Conservation (phyloP, 2,113 vertebrate genomes). For the Tachysurus vachellii region DNA sequence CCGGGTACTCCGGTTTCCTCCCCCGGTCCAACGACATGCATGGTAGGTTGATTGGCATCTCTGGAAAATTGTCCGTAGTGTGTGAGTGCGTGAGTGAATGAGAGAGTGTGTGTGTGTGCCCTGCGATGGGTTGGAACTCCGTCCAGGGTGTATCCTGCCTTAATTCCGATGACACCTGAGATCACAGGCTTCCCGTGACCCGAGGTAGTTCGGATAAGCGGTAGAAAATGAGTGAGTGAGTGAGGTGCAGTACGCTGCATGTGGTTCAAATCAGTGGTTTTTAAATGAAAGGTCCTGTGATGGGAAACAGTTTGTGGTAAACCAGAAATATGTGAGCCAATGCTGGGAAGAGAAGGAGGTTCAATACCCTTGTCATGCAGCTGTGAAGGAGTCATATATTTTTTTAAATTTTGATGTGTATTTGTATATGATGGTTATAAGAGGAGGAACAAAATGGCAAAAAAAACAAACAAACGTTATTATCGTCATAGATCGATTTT, state of each 20-base stretch:
- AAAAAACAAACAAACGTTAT: background rate
- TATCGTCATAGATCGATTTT: background rate
- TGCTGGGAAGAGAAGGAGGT: background rate
- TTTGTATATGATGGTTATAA: background rate
- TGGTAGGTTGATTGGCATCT: too few relatives aligned
- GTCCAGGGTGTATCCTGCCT: too few relatives aligned
- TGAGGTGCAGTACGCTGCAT: background rate
- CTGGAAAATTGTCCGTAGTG: too few relatives aligned
- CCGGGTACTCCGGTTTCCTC: too few relatives aligned
- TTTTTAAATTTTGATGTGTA: background rate
- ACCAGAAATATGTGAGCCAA: background rate
- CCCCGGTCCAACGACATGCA: too few relatives aligned
- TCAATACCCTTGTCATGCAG: background rate
- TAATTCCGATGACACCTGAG: too few relatives aligned
- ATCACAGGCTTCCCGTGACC: too few relatives aligned
- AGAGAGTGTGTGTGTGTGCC: too few relatives aligned
- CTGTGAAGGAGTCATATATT: background rate
- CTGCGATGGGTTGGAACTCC: too few relatives aligned
- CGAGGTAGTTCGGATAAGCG: too few relatives aligned
- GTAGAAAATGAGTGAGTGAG: too few relatives aligned
- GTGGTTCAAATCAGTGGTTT: constrained; percentile 2
- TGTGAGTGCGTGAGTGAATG: too few relatives aligned
- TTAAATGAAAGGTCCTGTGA: background rate
- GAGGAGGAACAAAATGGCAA: background rate
- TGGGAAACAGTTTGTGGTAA: constrained; percentile 35